Evolutionary conservation across 2,888 invertebrate genomes (phyloP).

Genomic region (Saturnia pavonia): DNA sequence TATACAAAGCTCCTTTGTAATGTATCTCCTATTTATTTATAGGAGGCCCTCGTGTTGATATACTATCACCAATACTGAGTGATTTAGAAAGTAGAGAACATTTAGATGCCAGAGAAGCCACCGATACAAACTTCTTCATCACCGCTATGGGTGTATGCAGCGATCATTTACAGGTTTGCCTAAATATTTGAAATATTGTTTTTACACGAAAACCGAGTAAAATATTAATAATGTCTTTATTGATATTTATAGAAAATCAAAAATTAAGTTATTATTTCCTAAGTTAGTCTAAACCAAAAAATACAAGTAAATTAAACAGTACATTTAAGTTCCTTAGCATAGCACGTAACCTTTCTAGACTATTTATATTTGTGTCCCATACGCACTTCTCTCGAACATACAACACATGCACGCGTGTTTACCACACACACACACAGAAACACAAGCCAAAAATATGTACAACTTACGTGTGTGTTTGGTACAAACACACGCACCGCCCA

Average conservation of each 20-base stretch:
- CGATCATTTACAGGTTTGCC: constrained; percentile 82
- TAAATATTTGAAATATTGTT: background rate
- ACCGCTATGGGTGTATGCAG: constrained; percentile 92
- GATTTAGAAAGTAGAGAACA: constrained; percentile 82
- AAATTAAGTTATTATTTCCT: background rate
- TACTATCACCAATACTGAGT: constrained; percentile 85
- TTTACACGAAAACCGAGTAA: background rate
- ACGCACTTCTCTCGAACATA: no score
- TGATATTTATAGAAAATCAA: background rate
- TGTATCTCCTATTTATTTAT: constrained; percentile 26
- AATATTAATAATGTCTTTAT: background rate
- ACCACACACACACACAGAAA: no score
- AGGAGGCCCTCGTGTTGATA: constrained; percentile 84
- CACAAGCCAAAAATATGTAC: no score
- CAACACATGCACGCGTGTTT: no score
- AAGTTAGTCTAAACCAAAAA: no score
- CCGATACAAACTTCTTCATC: constrained; percentile 89
- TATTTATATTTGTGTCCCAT: no score
- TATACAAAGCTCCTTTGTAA: background rate
- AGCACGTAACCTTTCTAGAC: no score
- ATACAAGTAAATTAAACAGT: no score
- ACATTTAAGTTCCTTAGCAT: no score
- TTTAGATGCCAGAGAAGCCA: constrained; percentile 81
- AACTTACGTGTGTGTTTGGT: no score
- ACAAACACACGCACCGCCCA: no score